A percentile compares a stretch with the other conserved stretches of the same genome.
Evolutionary conservation across 92 coral and sea anemone genomes (phyloP).

Genomic region (Phenganax marumi): DNA sequence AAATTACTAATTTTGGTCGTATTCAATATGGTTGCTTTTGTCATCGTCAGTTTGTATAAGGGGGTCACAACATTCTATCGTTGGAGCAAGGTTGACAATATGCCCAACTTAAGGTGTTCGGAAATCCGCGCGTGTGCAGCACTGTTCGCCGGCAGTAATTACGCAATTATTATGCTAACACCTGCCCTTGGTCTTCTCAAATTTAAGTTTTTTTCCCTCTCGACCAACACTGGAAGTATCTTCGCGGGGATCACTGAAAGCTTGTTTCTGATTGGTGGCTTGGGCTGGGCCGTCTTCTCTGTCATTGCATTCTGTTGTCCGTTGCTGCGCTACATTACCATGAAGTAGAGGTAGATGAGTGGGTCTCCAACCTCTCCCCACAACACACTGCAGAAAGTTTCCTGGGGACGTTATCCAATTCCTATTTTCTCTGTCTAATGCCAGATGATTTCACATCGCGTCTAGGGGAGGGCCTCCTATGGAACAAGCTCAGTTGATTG

Average conservation of each 20-base stretch:
- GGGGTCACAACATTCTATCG: conserved; percentile 74
- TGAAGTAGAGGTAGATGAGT: conserved; percentile 8
- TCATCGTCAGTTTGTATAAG: conserved; percentile 62
- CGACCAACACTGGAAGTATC: conserved; percentile 58
- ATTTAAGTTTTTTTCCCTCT: conserved; percentile 67
- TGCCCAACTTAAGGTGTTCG: conserved; percentile 59
- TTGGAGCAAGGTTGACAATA: conserved; percentile 70
- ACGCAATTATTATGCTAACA: conserved; percentile 63
- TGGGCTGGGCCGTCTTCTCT: conserved; percentile 71
- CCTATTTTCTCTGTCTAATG: too few species aligned
- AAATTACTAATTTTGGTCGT: conserved; percentile 57
- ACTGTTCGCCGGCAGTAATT: conserved; percentile 70
- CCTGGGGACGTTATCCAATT: too few species aligned
- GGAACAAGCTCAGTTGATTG: too few species aligned
- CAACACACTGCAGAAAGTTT: too few species aligned
- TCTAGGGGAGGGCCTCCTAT: too few species aligned
- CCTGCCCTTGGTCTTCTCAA: conserved; percentile 70
- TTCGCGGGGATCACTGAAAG: conserved; percentile 73
- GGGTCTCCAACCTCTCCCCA: too few species aligned
- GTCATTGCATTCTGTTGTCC: conserved; percentile 75
- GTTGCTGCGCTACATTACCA: conserved; percentile 59
- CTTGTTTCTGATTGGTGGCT: conserved; percentile 70
- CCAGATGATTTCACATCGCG: too few species aligned
- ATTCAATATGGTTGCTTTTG: conserved; percentile 56
- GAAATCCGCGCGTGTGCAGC: conserved; percentile 78